Base-by-base conservation (phyloP, 1,140 invertebrate genomes). In the Drusus annulatus region DNA sequence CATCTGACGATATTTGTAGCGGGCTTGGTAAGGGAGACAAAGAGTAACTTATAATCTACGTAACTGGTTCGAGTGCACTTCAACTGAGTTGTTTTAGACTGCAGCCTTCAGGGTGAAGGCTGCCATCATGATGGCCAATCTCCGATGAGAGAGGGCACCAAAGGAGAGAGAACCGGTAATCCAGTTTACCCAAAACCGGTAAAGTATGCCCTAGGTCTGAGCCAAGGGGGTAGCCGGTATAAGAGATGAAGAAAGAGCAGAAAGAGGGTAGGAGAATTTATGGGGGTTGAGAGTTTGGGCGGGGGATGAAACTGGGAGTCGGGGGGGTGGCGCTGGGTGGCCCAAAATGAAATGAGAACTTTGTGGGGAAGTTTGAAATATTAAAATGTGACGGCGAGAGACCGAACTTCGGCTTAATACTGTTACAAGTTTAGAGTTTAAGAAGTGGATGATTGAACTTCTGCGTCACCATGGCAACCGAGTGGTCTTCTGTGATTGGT, bases 321-420 rank as follows among this genome's bases (percentile, higher is more conserved):
- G 15, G 73, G 73, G n/a, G 73, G 25, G 52, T 15, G 45, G 65
- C 8, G 36, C 45, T 17, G 68, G 36, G 19, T n/a, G 36, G 19
- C 13, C 19, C 36, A 45, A 23, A 28, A 65, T 28, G 62, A 65
- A 28, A 65, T 25, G 62, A 28, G 62, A 65, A 65, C 62, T 65
- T 28, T 65, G 25, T 28, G 21, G 73, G 51, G 28, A 17, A 25
- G 28, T 65, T 60, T 78, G 78, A 82, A 82, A 82, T 82, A 82
- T 82, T 82, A 82, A 82, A 82, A 82, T 82, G 78, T 74, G 78
- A 82, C 78, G 63, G 81, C 60, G 78, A 81, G 71, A 62, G 79
- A 63, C 80, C 73, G 65, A 82, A 82, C 78, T 82, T 82, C 73
- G 78, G 58, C 74, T 76, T 82, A 82, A 82, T 82, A 79, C 74